Conservation (phyloP, 1,140 invertebrate genomes). For the Ceratina calcarata region DNA sequence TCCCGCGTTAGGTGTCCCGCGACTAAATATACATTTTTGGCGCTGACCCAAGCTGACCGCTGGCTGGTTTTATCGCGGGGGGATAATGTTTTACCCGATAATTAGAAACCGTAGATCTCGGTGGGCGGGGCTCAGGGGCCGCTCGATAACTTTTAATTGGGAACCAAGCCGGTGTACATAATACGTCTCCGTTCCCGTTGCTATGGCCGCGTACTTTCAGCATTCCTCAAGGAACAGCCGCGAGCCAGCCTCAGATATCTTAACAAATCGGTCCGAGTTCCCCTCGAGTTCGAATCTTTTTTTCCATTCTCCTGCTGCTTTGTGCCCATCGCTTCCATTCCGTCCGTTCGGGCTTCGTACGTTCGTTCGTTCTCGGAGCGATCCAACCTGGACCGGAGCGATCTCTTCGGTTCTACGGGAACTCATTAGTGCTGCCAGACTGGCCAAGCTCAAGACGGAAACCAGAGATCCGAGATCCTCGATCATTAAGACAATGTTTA, state of each 20-base stretch:
- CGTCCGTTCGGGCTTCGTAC: constrained; percentile 45
- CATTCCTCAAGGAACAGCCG: constrained; percentile 45
- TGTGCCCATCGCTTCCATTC: constrained; percentile 42
- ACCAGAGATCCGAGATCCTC: constrained; percentile 44
- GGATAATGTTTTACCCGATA: constrained; percentile 65
- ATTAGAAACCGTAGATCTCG: constrained; percentile 58
- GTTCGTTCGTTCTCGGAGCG: constrained; percentile 19
- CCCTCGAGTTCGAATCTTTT: constrained; percentile 24
- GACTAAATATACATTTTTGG: constrained; percentile 64
- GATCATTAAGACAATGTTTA: constrained; percentile 55
- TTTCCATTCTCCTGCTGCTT: constrained; percentile 32
- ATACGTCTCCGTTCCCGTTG: constrained; percentile 27
- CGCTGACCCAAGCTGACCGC: constrained; percentile 50
- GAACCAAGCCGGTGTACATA: constrained; percentile 21
- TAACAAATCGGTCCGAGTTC: constrained; percentile 48
- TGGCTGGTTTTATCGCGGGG: constrained; percentile 60
- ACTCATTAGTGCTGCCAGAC: constrained; percentile 58
- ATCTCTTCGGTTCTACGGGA: constrained; percentile 47
- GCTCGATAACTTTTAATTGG: constrained; percentile 58
- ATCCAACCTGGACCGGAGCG: constrained; percentile 39
- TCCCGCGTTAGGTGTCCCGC: constrained; percentile 49
- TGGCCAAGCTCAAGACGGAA: constrained; percentile 8
- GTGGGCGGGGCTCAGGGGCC: neutral
- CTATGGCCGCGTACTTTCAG: constrained; percentile 22
- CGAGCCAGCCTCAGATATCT: constrained; percentile 46